A percentile compares a stretch with the other conserved stretches of the same genome.
These are phyloP conservation scores for Porites lobata DNA, from an alignment of 92 coral and sea anemone species.

Conservation along the genomic window DNA sequence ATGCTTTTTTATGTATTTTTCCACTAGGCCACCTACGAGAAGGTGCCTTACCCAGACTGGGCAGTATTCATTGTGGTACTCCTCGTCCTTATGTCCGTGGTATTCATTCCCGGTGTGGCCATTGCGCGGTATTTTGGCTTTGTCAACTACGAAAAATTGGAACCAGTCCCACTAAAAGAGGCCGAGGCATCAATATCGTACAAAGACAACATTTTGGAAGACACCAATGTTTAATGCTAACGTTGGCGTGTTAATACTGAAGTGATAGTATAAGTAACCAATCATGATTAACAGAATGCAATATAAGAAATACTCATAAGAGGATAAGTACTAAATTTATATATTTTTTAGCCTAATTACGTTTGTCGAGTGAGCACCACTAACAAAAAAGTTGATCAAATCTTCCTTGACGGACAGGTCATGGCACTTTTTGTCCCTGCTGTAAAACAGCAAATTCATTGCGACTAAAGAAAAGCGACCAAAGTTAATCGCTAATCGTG, in stretches of 20 bases:
- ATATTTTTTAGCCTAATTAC: neutral
- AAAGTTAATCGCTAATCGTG: too few relatives aligned
- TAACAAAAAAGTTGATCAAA: neutral
- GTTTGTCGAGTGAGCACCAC: neutral
- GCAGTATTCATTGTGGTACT: conserved; percentile 81
- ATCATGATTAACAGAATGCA: neutral
- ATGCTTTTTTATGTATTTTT: neutral
- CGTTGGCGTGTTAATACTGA: neutral
- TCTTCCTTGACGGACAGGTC: neutral
- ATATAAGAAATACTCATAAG: neutral
- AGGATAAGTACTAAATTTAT: neutral
- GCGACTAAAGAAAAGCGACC: too few relatives aligned
- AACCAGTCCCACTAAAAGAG: conserved; percentile 52
- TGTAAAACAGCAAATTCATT: too few relatives aligned
- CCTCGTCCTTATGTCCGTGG: conserved; percentile 75
- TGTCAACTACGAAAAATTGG: conserved; percentile 50
- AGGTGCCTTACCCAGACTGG: conserved; percentile 88
- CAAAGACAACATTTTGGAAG: neutral
- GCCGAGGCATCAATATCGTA: conserved; percentile 4
- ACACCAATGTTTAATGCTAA: conserved; percentile 10
- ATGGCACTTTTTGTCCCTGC: neutral
- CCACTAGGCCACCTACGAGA: conserved; percentile 77
- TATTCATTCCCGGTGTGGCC: conserved; percentile 87
- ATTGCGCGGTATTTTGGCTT: conserved; percentile 77
- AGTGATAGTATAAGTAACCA: neutral